Evolutionary conservation across 2,113 vertebrate genomes (phyloP).

Genomic region (Neoarius graeffei): DNA sequence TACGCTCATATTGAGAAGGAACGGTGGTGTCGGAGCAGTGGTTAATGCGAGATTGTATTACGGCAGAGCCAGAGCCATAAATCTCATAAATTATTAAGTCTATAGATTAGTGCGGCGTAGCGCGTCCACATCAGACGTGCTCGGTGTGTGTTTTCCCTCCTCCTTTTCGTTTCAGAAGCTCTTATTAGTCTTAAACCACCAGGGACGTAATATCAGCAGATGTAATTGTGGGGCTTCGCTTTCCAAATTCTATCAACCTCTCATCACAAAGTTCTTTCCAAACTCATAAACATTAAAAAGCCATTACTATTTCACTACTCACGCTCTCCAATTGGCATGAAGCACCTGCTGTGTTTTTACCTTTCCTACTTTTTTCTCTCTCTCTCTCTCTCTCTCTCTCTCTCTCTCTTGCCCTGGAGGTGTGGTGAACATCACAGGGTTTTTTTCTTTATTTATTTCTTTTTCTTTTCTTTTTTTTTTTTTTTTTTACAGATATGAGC

Average conservation of each 20-base stretch:
- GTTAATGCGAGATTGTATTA: slow-evolving; percentile 53
- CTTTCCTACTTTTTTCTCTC: neutral
- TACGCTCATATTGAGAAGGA: slow-evolving; percentile 24
- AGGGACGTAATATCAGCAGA: slow-evolving; percentile 45
- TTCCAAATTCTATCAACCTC: slow-evolving; percentile 48
- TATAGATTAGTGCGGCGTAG: slow-evolving; percentile 45
- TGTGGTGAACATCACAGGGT: slow-evolving; percentile 21
- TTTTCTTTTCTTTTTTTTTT: neutral
- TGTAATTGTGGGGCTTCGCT: slow-evolving; percentile 48
- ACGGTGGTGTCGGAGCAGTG: slow-evolving; percentile 14
- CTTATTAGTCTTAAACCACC: slow-evolving; percentile 53
- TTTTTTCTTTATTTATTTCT: neutral
- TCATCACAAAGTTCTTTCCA: slow-evolving; percentile 46
- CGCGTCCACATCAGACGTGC: slow-evolving; percentile 35
- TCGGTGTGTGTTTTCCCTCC: slow-evolving; percentile 20
- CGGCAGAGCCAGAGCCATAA: slow-evolving; percentile 46
- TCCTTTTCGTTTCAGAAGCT: slow-evolving; percentile 23
- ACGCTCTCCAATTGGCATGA: slow-evolving; percentile 43
- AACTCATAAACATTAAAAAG: slow-evolving; percentile 56
- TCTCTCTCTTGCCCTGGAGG: slow-evolving; percentile 28
- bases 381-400: neutral
- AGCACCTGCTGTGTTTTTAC: slow-evolving; percentile 41
- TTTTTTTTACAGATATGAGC: slow-evolving; percentile 25
- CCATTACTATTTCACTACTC: slow-evolving; percentile 51
- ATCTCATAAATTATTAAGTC: slow-evolving; percentile 56